phyloP scores from a whole-genome alignment of 2,113 vertebrate genomes.

The Ciconia maguari region DNA sequence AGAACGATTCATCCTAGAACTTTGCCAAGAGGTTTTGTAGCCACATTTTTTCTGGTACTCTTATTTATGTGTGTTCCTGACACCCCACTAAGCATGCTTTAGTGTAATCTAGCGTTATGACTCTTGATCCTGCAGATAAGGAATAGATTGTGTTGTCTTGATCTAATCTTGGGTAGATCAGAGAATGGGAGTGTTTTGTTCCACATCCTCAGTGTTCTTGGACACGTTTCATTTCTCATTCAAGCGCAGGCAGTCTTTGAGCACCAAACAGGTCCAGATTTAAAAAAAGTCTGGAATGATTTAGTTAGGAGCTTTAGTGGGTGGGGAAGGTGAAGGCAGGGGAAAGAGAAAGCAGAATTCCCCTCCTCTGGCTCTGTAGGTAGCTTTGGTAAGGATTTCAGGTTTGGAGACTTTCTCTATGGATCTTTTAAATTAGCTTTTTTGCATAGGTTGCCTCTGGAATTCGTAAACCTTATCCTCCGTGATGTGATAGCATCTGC shows the following conservation, averaged over 20 bases:
- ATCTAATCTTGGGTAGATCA: not conserved
- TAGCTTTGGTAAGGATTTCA: not conserved
- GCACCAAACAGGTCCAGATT: not conserved
- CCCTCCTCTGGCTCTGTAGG: not conserved
- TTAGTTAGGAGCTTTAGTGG: not conserved
- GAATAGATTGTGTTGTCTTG: not conserved
- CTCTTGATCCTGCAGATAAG: not conserved
- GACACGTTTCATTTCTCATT: not conserved
- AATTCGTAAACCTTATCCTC: not conserved
- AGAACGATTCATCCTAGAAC: not conserved
- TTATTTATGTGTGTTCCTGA: too few relatives aligned
- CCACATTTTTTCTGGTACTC: rapidly evolving
- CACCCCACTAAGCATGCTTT: rapidly evolving
- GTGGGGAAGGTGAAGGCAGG: not conserved
- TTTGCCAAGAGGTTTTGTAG: not conserved
- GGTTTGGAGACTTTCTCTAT: not conserved
- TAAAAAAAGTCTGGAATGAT: not conserved
- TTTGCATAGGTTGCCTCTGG: not conserved
- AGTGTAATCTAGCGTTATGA: rapidly evolving
- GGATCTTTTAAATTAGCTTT: not conserved
- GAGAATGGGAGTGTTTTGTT: not conserved
- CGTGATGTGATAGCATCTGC: rapidly evolving
- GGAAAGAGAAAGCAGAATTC: not conserved
- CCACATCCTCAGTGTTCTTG: not conserved
- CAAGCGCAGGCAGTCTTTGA: not conserved